Base-by-base conservation (phyloP, 2,888 invertebrate species). In the Malachius bipustulatus region DNA sequence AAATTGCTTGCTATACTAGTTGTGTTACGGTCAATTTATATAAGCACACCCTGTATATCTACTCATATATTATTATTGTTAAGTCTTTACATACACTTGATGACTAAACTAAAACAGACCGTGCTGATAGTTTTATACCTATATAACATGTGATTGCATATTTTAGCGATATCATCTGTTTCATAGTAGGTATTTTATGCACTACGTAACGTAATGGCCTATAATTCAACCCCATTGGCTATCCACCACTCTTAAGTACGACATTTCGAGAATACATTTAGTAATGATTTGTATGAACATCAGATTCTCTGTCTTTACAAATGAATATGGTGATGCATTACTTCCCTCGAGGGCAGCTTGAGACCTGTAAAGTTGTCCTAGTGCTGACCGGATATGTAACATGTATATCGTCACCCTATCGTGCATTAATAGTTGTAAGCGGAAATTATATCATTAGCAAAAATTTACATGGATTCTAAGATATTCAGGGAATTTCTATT, bases 241-340 rank as follows among this genome's bases (percentile, higher is more conserved):
- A n/a, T 19, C 6, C 24, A 8, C 24, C n/a, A 19, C 24, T 19
- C 24, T 19, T 19, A 8, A 19, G 6, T 19, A 19, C n/a, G 24
- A n/a, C 24, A 19, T 19, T 19, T 19, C 6, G 24, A 19, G n/a
- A 8, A 19, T 19, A 19, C n/a, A 19, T 19, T 19, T 19, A 19
- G n/a, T n/a, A 19, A 6, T 19, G 24, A 19, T 19, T 19, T 19
- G 24, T 19, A 8, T 19, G 24, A 19, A 19, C n/a, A 19, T 19
- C 24, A n/a, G 40, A 38, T 36, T 34, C 37, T 36, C 41, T 43
- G 45, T 43, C 45, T 45, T 41, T 38, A 39, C 39, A 46, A 51
- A 52, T 51, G 53, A 50, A 54, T 44, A 40, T 36, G 40, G 46
- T 54, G 55, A 55, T 50, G 47, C 48, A 55, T 52, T 45, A 52